A percentile compares a stretch with the other conserved stretches of the same genome.
Evolutionary conservation across 2,888 invertebrate species (phyloP).

Genomic region (Drosophila yooni): DNA sequence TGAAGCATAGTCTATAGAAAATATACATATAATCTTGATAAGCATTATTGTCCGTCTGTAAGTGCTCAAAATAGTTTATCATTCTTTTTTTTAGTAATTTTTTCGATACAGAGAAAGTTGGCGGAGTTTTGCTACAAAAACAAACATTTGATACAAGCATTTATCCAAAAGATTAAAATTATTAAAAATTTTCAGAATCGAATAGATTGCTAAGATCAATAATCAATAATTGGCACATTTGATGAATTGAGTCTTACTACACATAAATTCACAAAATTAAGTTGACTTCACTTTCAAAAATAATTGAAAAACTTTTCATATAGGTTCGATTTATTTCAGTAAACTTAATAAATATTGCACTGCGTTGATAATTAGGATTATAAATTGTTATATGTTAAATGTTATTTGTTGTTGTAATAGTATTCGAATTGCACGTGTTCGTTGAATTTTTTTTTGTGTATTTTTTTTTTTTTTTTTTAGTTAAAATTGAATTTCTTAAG

Average conservation of each 20-base stretch:
- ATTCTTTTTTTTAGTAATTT: no score
- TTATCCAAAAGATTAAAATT: not conserved
- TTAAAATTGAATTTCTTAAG: constrained; percentile 41
- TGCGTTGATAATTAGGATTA: constrained; percentile 48
- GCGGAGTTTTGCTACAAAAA: not conserved
- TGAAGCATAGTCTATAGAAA: not conserved
- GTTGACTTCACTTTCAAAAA: not conserved
- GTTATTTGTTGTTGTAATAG: constrained; percentile 30
- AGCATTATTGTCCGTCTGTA: not conserved
- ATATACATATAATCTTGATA: not conserved
- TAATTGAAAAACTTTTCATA: not conserved
- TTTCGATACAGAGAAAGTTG: not conserved
- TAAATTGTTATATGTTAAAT: not conserved
- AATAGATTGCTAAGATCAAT: not conserved
- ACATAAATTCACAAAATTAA: not conserved
- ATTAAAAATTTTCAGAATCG: not conserved
- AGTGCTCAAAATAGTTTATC: no score
- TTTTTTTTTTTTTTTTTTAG: constrained; percentile 38
- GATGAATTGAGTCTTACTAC: accelerated
- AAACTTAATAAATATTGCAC: constrained; percentile 71
- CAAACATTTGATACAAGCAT: not conserved
- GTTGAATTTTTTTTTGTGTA: constrained; percentile 14
- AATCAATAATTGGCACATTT: not conserved
- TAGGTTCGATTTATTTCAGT: constrained; percentile 54
- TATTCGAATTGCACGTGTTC: constrained; percentile 67